Percentiles rank a stretch among this genome's conserved stretches.
Conservation (phyloP, 2,113 vertebrate genomes). For the Lophochroa leadbeateri region DNA sequence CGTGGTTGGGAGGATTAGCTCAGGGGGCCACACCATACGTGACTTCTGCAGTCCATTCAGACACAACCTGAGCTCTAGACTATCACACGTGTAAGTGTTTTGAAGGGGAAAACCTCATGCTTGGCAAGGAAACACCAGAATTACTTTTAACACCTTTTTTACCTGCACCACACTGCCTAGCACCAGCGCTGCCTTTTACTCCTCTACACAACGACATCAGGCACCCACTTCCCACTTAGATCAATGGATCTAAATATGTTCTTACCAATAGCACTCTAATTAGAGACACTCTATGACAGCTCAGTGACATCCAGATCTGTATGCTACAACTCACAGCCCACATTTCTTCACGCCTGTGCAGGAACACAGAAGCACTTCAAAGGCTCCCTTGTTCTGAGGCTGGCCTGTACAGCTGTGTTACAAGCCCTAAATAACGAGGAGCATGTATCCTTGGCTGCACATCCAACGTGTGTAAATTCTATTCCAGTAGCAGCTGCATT, state of each 20-base stretch:
- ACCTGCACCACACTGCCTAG: neutral
- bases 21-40: too few species aligned
- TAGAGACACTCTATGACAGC: neutral
- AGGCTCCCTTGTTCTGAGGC: neutral
- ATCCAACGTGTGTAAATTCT: fast-evolving
- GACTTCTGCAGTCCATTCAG: neutral
- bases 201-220: neutral
- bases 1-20: too few species aligned
- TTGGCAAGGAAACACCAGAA: neutral
- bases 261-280: neutral
- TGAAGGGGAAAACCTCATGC: neutral
- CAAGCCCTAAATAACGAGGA: neutral
- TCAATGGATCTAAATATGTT: neutral
- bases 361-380: neutral
- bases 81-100: fast-evolving
- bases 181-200: neutral
- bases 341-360: neutral
- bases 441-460: neutral
- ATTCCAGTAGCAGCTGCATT: neutral
- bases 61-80: neutral
- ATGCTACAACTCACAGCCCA: neutral
- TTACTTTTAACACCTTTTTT: neutral
- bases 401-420: fast-evolving
- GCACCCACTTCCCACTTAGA: neutral
- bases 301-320: neutral